phyloP scores from a whole-genome alignment of 2,797 vertebrate species.

The Rachycentron canadum region DNA sequence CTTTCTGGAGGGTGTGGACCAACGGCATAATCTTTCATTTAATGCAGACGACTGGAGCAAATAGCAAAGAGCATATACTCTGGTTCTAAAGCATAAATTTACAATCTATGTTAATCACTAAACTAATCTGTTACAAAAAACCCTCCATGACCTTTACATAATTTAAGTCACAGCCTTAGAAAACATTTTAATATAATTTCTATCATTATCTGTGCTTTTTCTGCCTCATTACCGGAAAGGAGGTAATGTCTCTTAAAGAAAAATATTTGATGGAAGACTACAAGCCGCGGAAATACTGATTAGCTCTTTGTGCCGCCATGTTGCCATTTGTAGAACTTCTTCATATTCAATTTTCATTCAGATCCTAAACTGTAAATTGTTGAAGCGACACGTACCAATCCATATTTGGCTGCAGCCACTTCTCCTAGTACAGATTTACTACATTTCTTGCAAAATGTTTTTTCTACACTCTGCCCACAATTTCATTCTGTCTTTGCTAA shows the following conservation, averaged over 20 bases:
- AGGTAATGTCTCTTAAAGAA: not conserved
- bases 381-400: not conserved
- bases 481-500: not conserved
- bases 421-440: not conserved
- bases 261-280: not conserved
- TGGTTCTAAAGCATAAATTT: not conserved
- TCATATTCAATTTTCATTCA: not conserved
- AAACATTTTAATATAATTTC: not conserved
- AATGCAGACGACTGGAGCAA: too few relatives aligned
- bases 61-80: too few relatives aligned
- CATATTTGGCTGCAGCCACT: not conserved
- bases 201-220: not conserved
- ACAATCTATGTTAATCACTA: not conserved
- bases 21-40: too few relatives aligned
- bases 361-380: not conserved
- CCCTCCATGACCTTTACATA: not conserved
- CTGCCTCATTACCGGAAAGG: not conserved
- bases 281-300: not conserved
- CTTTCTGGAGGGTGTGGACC: not conserved
- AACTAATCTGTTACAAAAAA: too few relatives aligned
- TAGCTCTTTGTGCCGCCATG: not conserved
- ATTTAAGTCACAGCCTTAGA: not conserved
- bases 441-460: not conserved
- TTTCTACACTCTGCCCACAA: not conserved
- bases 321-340: not conserved